Base-by-base conservation (phyloP, 2,888 invertebrate species). In the Caenorhabditis parvicauda region DNA sequence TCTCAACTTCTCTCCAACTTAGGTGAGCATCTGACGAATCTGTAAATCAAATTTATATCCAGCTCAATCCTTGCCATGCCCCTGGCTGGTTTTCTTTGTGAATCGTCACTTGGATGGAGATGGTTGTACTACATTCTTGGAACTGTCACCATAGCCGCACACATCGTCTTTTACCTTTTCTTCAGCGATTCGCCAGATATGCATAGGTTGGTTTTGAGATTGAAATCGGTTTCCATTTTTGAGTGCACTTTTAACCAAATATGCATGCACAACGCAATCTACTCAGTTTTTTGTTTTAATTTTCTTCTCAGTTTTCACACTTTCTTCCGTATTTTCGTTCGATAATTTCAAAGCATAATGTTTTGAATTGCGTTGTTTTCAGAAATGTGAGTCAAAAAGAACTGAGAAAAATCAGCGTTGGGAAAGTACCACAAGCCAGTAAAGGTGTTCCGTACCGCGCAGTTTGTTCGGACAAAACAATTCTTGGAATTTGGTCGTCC, bases 121-220 rank as follows among this genome's bases (percentile, higher is more conserved):
- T 59, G 48, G 9, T 51, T 63, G 43, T 66, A 59, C 41, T 66
- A 66, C 41, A 17, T 59, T 9, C 59, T 64, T 21, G 65, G 65
- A 14, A 29, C 38, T 7, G 19, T 59, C 27, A 69, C 69, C 21
- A 27, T 69, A 24, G 17, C 58, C 3, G 35, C 49, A 4, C 59
- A 59, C 45, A 21, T 54, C 6, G 27, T 63, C 0, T 67, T 67
- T 29, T 65, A 46, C 51, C 35, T 51, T 19, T 62, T 65, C 29
- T 70, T 64, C 48, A 43, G 55, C 14, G 66, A 70, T 54, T 54
- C 55, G 45, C 68, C 70, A 0, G 49, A 51, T 7, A 46, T 61
- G 39, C 68, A 70, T 38, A 55, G 59, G 66, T 65, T 9, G 3
- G 47, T 45, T n/a, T 9, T 60, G 9, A 14, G 35, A 19, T 19